Evolutionary conservation across 2,113 vertebrate species (phyloP), one percentile per base, ranked within the genome.

Genomic region (Acanthisitta chloris): DNA sequence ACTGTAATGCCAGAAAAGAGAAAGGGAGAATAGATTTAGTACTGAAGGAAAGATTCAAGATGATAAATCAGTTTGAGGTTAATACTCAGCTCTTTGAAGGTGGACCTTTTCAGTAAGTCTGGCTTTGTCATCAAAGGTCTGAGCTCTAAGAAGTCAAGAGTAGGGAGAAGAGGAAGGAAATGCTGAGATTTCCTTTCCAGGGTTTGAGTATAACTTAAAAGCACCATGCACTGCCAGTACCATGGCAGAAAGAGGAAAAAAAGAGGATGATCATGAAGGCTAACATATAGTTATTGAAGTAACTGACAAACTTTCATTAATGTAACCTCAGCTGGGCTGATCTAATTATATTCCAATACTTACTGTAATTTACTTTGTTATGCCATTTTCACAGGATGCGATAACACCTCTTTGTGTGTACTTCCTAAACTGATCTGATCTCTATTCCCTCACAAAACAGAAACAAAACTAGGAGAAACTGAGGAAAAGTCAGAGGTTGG

Each of bases 31-130:
- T 65, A 49, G 76, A 91, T 88, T 69, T 67, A 88, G 74, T 79
- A 71, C 20, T 9, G 5, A 43, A 87, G 81, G 74, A 88, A 95
- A 81, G 51, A 55, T 36, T 48, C 28, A n/a, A 82, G 92, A 85
- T 94, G 85, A 95, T 95, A 95, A 96, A 90, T 97, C 81, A 72
- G 29, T 85, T 74, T 36, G 70, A 80, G 70, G 74, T 79, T 85
- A 88, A 82, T 95, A 69, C 25, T 76, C 15, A 31, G 31, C 38
- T 82, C 88, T 91, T 92, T 92, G 74, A 94, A 94, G 88, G 38
- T 61, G 54, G 66, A 80, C 74, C 21, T 86, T 73, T 92, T 77
- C 54, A 45, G 46, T 59, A 10, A 57, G 61, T 84, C 74, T 95
- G 92, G 61, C 95, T 94, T 81, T 87, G 38, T 61, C 77, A 94